These are phyloP conservation scores for Graphium colonna DNA, from an alignment of 2,888 invertebrate species.

Conservation along the genomic window DNA sequence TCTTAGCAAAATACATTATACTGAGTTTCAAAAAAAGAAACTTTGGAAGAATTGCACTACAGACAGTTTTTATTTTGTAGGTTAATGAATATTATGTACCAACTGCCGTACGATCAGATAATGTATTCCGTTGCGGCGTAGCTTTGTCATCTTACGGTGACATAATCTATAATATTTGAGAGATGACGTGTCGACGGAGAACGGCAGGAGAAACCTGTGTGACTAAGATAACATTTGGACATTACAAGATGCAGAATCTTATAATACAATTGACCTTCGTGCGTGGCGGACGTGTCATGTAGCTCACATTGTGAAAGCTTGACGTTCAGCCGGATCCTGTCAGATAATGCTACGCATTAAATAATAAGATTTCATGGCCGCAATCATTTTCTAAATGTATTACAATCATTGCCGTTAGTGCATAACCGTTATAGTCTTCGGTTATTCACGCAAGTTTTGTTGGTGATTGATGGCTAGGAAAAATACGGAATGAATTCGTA, in stretches of 20 bases:
- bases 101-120: no score
- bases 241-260: slow-evolving; percentile 2
- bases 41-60: no score
- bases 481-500: no score
- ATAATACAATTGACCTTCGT: slow-evolving; percentile 9
- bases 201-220: slow-evolving; percentile 4
- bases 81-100: no score
- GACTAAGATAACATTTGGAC: slow-evolving; percentile 3
- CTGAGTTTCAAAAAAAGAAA: no score
- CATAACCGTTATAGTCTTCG: no score
- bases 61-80: no score
- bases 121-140: no score
- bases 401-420: no score
- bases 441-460: no score
- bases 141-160: neutral
- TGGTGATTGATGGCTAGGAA: no score
- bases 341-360: neutral
- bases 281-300: neutral
- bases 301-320: slow-evolving; percentile 7
- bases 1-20: no score
- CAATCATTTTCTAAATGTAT: neutral
- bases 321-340: neutral
- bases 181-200: slow-evolving; percentile 9
- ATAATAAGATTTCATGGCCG: neutral
- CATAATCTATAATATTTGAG: slow-evolving; percentile 7